Evolutionary conservation across 2,888 invertebrate species (phyloP), one percentile per base, ranked within the genome.

Genomic region (Andrena hattorfiana): DNA sequence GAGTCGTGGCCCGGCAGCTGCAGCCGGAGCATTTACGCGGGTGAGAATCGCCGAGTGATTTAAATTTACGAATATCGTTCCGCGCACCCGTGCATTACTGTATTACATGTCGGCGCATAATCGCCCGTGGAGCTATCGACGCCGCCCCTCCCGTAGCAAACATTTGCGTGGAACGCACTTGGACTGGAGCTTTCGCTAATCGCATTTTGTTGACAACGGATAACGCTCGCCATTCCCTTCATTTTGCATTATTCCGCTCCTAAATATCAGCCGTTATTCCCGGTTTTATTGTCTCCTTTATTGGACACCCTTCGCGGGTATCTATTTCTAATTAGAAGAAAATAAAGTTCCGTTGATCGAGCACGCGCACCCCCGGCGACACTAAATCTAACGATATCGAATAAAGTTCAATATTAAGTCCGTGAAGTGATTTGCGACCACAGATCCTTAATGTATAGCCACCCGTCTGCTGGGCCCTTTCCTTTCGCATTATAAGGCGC

Each of bases 41-140:
- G 49, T 51, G 71, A 81, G 69, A 72, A 81, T 81, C 83, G 68
- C 8, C 68, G 64, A 83, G 72, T 81, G 81, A 81, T 83, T 83
- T 83, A 76, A 83, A 81, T 81, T 72, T 64, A 68, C 72, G 72
- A 81, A 81, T 83, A 82, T 82, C 51, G 75, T 75, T 67, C 42
- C 70, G 56, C 42, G 67, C 67, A 70, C 56, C 71, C 67, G 64
- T 51, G 62, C 63, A 66, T 81, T 81, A 71, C 62, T 56, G 71
- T 54, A 59, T 81, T 71, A 75, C 75, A 81, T 56, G 81, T 16
- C 42, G 49, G 51, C 26, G 71, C 71, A 75, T 81, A 80, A 81
- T 82, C 62, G 42, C 67, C 56, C n/a, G 42, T 48, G 62, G 42
- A 54, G 20, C 23, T 82, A 80, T 82, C 74, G 74, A 81, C 64